Conservation (phyloP, 1,140 invertebrate species). For the Monomorium pharaonis region DNA sequence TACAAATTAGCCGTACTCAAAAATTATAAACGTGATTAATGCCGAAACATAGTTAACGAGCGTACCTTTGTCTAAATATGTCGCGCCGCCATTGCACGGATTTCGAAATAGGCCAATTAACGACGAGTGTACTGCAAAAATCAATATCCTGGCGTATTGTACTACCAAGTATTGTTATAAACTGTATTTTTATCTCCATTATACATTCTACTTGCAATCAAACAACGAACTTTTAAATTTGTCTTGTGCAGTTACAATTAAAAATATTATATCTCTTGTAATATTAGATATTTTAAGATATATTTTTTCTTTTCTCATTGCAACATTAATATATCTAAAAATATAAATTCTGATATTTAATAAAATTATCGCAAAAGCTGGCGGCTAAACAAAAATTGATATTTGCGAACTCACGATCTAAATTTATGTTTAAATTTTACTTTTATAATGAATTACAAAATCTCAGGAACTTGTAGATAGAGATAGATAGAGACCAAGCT, state of each 20-base stretch:
- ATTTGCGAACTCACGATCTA: background rate
- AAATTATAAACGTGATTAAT: slow-evolving; percentile 7
- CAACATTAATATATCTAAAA: background rate
- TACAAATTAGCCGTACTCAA: slow-evolving; percentile 14
- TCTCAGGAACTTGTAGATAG: background rate
- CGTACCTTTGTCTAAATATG: slow-evolving; percentile 1
- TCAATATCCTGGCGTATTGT: slow-evolving; percentile 22
- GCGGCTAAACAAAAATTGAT: background rate
- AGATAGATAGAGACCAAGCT: background rate
- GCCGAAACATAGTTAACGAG: background rate
- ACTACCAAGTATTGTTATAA: background rate
- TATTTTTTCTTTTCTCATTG: too few species aligned
- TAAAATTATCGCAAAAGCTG: background rate
- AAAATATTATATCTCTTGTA: background rate
- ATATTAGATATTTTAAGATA: background rate
- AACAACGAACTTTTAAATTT: background rate
- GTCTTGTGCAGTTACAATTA: background rate
- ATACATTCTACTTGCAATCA: background rate
- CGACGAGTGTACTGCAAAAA: background rate
- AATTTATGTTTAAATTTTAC: background rate
- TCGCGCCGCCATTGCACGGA: background rate
- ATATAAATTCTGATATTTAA: background rate
- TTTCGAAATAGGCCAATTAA: background rate
- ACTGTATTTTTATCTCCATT: background rate
- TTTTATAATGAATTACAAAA: background rate